A percentile compares a stretch with the other conserved stretches of the same genome.
These are phyloP conservation scores for Myotis yumanensis DNA, from an alignment of 2,113 vertebrate genomes.

Conservation along the genomic window DNA sequence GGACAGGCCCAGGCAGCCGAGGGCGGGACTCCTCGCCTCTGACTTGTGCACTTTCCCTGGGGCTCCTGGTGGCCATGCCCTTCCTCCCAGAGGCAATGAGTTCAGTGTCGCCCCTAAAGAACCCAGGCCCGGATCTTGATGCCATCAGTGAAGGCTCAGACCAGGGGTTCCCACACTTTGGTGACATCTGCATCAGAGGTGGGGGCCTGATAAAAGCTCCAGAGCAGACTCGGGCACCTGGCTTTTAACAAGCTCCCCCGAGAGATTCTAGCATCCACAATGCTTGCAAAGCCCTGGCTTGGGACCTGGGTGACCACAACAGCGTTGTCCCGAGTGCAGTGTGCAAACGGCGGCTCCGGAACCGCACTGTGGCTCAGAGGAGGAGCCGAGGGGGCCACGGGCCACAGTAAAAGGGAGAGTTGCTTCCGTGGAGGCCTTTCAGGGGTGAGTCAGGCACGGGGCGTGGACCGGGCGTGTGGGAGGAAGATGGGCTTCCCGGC, in stretches of 20 bases:
- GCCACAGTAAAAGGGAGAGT: background rate
- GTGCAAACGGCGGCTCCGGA: accelerated
- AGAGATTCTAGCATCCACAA: background rate
- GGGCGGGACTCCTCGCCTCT: too few species aligned
- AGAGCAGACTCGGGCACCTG: background rate
- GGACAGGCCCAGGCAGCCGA: background rate
- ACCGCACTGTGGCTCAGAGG: background rate
- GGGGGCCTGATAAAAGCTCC: background rate
- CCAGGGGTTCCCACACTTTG: background rate
- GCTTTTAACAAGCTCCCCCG: background rate
- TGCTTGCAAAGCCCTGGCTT: background rate
- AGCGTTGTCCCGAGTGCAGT: accelerated
- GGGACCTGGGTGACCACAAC: background rate
- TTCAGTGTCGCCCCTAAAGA: background rate
- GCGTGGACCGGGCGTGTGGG: accelerated
- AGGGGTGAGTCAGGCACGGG: background rate
- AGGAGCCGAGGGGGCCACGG: too few species aligned
- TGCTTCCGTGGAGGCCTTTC: background rate
- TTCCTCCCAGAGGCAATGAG: background rate
- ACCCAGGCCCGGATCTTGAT: background rate
- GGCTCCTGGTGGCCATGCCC: background rate
- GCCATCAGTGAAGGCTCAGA: background rate
- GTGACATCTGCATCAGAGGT: too few species aligned
- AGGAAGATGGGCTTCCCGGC: background rate
- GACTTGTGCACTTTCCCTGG: accelerated